Conservation (phyloP, 2,113 vertebrate genomes). For the Sporophila hypoxantha region DNA sequence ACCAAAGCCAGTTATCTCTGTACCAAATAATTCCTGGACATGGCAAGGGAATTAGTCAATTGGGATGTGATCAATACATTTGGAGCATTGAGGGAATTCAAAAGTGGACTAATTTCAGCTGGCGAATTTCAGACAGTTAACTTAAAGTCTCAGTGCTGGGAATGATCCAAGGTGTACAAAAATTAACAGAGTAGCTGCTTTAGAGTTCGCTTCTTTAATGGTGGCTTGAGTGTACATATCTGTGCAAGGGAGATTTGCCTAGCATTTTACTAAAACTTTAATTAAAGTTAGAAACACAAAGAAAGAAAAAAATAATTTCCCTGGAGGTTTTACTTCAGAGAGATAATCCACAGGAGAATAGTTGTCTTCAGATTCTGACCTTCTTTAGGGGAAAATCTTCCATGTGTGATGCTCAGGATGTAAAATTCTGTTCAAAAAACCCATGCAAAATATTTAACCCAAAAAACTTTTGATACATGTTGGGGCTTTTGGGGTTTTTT, state of each 20-base stretch:
- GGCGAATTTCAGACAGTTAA: background rate
- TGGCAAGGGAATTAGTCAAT: background rate
- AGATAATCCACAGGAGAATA: background rate
- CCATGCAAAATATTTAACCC: background rate
- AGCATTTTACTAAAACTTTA: background rate
- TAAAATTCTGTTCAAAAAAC: background rate
- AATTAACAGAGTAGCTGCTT: background rate
- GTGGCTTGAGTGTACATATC: background rate
- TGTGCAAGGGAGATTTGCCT: background rate
- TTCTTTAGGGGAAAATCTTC: background rate
- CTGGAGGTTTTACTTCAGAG: background rate
- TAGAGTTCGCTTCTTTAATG: background rate
- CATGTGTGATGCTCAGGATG: background rate
- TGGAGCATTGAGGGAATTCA: background rate
- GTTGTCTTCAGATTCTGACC: background rate
- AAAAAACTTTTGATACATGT: background rate
- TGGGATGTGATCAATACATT: background rate
- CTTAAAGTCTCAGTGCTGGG: background rate
- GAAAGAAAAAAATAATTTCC: background rate
- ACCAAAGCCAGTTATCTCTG: background rate
- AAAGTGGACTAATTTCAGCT: background rate
- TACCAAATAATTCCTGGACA: background rate
- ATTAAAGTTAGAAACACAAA: background rate
- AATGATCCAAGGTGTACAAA: background rate
- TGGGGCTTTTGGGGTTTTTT: fast-evolving